Percentiles rank a stretch among this genome's conserved stretches.
These are phyloP conservation scores for Marronus borbonicus DNA, from an alignment of 2,888 invertebrate genomes.

Conservation along the genomic window DNA sequence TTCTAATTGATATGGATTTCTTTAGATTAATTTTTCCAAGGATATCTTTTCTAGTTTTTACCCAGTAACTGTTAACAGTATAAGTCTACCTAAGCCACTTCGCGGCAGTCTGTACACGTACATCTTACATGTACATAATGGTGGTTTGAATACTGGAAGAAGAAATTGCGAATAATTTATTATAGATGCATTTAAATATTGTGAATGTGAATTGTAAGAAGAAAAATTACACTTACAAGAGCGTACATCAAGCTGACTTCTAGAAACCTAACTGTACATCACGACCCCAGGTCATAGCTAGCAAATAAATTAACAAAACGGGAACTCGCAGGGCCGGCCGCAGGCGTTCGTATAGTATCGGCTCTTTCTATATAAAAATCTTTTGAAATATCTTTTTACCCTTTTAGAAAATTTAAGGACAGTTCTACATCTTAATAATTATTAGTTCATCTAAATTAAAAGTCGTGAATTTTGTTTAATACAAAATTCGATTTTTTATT, in stretches of 20 bases:
- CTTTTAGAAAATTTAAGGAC: too few species aligned
- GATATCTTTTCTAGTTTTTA: neutral
- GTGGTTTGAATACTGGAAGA: slow-evolving; percentile 14
- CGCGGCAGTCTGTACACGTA: slow-evolving; percentile 18
- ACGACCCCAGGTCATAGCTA: slow-evolving; percentile 55
- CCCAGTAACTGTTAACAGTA: neutral
- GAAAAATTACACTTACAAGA: slow-evolving; percentile 44
- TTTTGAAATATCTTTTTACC: too few species aligned
- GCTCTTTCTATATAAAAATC: too few species aligned
- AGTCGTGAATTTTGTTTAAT: too few species aligned
- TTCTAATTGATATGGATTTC: neutral
- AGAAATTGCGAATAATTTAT: slow-evolving; percentile 38
- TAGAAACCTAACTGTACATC: slow-evolving; percentile 54
- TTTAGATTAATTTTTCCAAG: neutral
- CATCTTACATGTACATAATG: slow-evolving; percentile 22
- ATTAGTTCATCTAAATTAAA: too few species aligned
- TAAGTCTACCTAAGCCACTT: neutral
- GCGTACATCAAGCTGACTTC: slow-evolving; percentile 50
- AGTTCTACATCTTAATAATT: too few species aligned
- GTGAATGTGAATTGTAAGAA: slow-evolving; percentile 50
- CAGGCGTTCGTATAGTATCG: neutral
- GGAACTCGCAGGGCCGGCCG: slow-evolving; percentile 46
- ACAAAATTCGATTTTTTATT: too few species aligned
- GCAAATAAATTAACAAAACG: slow-evolving; percentile 57
- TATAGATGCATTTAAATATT: slow-evolving; percentile 38